Evolutionary conservation across 2,888 invertebrate species (phyloP).

Genomic region (Molanna angustata): DNA sequence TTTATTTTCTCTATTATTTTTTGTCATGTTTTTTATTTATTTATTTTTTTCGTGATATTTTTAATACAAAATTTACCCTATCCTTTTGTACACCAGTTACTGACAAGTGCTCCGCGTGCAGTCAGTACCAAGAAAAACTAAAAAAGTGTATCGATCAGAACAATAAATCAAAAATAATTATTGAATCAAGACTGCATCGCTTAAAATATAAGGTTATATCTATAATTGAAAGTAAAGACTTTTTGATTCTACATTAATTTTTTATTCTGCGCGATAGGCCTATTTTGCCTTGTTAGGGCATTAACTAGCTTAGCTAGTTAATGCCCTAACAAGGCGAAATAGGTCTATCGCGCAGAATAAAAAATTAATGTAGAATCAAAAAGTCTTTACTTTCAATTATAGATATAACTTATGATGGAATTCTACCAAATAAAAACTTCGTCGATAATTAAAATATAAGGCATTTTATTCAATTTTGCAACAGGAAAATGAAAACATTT

Average conservation of each 20-base stretch:
- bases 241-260: no score
- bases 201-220: no score
- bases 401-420: no score
- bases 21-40: background rate
- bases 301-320: no score
- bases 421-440: no score
- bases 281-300: no score
- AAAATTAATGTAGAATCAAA: no score
- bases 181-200: conserved; percentile 29
- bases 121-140: conserved; percentile 12
- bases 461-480: conserved; percentile 33
- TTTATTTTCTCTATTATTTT: background rate
- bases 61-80: conserved; percentile 29
- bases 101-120: conserved; percentile 30
- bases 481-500: conserved; percentile 23
- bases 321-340: no score
- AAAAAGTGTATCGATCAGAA: conserved; percentile 10
- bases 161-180: conserved; percentile 17
- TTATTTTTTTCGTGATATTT: conserved; percentile 26
- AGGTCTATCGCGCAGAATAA: no score
- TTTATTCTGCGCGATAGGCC: no score
- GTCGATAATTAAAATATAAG: conserved; percentile 32
- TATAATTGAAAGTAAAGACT: no score
- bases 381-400: no score
- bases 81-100: conserved; percentile 29